Evolutionary conservation across 2,888 invertebrate species (phyloP).

Genomic region (Tenthredo distinguenda): DNA sequence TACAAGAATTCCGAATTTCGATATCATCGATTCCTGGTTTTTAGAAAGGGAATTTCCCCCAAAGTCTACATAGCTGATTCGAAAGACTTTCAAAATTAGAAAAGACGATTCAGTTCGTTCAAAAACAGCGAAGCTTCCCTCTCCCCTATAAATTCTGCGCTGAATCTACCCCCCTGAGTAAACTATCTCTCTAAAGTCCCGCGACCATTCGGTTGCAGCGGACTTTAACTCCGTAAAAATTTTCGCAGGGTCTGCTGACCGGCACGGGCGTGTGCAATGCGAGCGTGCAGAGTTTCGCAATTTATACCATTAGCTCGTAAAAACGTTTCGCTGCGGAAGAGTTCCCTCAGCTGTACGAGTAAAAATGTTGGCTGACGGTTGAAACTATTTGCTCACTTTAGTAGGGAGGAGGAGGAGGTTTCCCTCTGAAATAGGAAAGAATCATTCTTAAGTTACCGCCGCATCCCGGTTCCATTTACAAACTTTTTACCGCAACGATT

Average conservation of each 20-base stretch:
- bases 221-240: background rate
- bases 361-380: background rate
- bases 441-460: background rate
- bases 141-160: too few species aligned
- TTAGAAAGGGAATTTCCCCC: too few species aligned
- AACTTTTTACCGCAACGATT: background rate
- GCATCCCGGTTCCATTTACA: background rate
- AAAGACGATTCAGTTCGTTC: too few species aligned
- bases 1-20: too few species aligned
- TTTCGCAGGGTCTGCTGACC: background rate
- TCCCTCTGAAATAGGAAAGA: background rate
- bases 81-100: too few species aligned
- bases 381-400: background rate
- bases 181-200: background rate
- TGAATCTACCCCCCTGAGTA: background rate
- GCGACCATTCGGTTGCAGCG: background rate
- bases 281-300: slow-evolving; percentile 6
- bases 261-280: background rate
- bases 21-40: too few species aligned
- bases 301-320: slow-evolving; percentile 3
- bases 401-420: background rate
- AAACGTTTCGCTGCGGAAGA: background rate
- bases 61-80: too few species aligned
- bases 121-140: too few species aligned
- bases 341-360: background rate